A percentile compares a stretch with the other conserved stretches of the same genome.
These are phyloP conservation scores for Cygnus olor DNA, from an alignment of 2,797 vertebrate genomes.

Conservation along the genomic window DNA sequence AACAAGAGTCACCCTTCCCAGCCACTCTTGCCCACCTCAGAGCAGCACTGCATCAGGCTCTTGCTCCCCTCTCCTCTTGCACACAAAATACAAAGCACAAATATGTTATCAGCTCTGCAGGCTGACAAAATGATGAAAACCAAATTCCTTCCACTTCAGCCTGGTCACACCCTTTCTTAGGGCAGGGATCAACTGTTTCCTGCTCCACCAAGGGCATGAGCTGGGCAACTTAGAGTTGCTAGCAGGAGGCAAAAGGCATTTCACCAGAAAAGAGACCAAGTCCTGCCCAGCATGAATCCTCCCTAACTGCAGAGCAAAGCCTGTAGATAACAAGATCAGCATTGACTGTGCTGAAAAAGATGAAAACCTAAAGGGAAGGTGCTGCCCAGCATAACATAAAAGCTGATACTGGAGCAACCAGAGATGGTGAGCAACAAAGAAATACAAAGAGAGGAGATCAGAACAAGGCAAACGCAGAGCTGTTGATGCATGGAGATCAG, in stretches of 20 bases:
- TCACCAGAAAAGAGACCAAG: fast-evolving
- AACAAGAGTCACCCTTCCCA: no score
- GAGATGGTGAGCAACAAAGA: not conserved
- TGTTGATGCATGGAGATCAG: not conserved
- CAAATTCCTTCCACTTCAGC: not conserved
- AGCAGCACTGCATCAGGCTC: not conserved
- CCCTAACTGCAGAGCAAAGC: not conserved
- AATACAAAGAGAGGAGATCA: not conserved
- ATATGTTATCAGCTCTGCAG: not conserved
- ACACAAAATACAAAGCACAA: not conserved
- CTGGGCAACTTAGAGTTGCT: not conserved
- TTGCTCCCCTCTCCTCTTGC: not conserved
- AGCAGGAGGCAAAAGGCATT: not conserved
- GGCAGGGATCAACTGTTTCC: not conserved
- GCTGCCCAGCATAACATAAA: not conserved
- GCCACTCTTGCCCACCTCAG: not conserved
- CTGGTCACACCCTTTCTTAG: not conserved
- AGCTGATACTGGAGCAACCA: not conserved
- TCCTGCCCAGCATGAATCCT: fast-evolving
- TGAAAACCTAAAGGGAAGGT: not conserved
- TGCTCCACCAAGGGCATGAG: fast-evolving
- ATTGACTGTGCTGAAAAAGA: not conserved
- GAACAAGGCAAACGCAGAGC: not conserved
- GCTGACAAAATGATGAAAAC: not conserved
- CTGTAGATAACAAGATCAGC: fast-evolving